These are phyloP conservation scores for Halisarca cf. caerulea DNA, from an alignment of 37 sponge, comb jelly and placozoan species.

Conservation along the genomic window DNA sequence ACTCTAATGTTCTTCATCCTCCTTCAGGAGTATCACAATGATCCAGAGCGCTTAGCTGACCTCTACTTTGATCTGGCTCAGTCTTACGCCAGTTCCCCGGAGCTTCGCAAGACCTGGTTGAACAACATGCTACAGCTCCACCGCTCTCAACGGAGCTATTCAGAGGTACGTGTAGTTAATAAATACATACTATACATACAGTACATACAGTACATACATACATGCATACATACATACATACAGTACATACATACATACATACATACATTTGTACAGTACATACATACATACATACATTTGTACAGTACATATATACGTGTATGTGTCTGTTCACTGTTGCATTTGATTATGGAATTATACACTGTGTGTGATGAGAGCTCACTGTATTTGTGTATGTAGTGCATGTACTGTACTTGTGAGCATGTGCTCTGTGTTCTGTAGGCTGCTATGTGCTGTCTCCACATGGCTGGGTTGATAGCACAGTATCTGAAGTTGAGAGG, in stretches of 20 bases:
- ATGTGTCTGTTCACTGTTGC: background rate
- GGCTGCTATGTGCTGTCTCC: slow-evolving; percentile 92
- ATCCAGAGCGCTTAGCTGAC: slow-evolving; percentile 86
- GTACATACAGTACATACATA: too few species aligned
- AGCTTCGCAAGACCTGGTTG: slow-evolving; percentile 90
- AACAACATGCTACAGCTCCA: slow-evolving; percentile 81
- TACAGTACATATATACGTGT: background rate
- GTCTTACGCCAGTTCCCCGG: slow-evolving; percentile 81
- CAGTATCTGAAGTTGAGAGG: slow-evolving; percentile 86
- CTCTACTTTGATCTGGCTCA: slow-evolving; percentile 89
- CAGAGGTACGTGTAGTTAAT: too few species aligned
- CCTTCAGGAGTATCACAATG: slow-evolving; percentile 76
- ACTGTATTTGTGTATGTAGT: background rate
- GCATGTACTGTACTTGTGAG: background rate
- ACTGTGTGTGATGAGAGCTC: background rate
- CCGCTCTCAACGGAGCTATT: slow-evolving; percentile 71
- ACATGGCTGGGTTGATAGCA: slow-evolving; percentile 89
- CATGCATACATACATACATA: too few species aligned
- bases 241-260: too few species aligned
- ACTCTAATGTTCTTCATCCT: background rate
- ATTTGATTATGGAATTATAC: background rate
- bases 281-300: background rate
- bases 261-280: too few species aligned
- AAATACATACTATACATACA: too few species aligned
- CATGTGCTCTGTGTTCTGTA: background rate